These are phyloP conservation scores for Dinomys branickii DNA, from an alignment of 2,113 vertebrate genomes.

Conservation along the genomic window DNA sequence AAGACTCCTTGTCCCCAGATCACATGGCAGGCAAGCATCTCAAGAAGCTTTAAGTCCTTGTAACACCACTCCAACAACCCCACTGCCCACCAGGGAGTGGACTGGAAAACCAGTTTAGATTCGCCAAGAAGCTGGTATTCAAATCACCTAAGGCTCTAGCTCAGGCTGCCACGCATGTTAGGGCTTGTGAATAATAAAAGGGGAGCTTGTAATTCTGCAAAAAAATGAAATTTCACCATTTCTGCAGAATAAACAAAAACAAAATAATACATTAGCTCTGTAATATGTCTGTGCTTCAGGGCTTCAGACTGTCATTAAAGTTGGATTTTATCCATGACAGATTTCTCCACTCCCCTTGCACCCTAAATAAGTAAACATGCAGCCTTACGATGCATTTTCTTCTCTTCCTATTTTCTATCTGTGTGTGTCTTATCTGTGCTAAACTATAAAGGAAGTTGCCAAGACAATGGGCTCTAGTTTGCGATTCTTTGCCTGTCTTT, in stretches of 20 bases:
- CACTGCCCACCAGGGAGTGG: conserved; percentile 78
- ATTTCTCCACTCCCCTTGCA: conserved; percentile 59
- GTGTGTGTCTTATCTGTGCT: conserved; percentile 75
- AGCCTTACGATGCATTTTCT: conserved; percentile 77
- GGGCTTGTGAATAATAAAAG: conserved; percentile 84
- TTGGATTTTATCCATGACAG: conserved; percentile 86
- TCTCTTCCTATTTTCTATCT: conserved; percentile 77
- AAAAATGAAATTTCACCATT: conserved; percentile 86
- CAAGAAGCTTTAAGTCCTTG: conserved; percentile 82
- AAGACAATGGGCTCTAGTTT: conserved; percentile 70
- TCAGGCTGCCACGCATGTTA: conserved; percentile 81
- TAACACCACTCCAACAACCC: conserved; percentile 74
- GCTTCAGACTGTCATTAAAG: conserved; percentile 83
- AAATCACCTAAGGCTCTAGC: conserved; percentile 75
- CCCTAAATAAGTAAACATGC: conserved; percentile 76
- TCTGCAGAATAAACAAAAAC: conserved; percentile 90
- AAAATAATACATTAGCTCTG: conserved; percentile 88
- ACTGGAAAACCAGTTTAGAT: conserved; percentile 89
- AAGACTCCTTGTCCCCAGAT: conserved; percentile 59
- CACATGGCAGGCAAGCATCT: conserved; percentile 69
- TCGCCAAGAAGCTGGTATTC: conserved; percentile 82
- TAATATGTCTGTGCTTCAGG: conserved; percentile 81
- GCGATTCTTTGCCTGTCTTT: conserved; percentile 52
- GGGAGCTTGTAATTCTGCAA: conserved; percentile 82
- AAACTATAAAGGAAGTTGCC: conserved; percentile 67